Conservation (phyloP, 1,140 invertebrate species). For the Lanistes nyassanus region DNA sequence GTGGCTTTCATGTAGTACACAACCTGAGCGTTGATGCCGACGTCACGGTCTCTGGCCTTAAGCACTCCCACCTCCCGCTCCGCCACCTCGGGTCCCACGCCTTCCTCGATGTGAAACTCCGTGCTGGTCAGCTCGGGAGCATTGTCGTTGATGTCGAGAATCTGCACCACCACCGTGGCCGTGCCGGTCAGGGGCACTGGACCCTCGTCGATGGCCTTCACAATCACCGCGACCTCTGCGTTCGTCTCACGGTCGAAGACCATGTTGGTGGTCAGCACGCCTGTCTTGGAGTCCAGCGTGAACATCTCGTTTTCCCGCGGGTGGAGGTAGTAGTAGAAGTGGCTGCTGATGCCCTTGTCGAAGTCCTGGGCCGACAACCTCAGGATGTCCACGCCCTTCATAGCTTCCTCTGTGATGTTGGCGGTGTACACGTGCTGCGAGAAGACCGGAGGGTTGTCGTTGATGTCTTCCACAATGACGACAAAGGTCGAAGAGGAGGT, state of each 20-base stretch:
- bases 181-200: slow-evolving; percentile 80
- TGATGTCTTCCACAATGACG: slow-evolving; percentile 48
- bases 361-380: slow-evolving; percentile 46
- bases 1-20: slow-evolving; percentile 80
- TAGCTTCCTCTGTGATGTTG: slow-evolving; percentile 35
- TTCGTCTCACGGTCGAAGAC: slow-evolving; percentile 82
- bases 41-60: slow-evolving; percentile 88
- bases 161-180: slow-evolving; percentile 74
- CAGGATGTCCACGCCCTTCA: slow-evolving; percentile 26
- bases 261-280: slow-evolving; percentile 81
- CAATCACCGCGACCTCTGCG: slow-evolving; percentile 79
- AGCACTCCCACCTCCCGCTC: slow-evolving; percentile 77
- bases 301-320: slow-evolving; percentile 66
- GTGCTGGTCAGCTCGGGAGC: slow-evolving; percentile 34
- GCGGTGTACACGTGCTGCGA: slow-evolving; percentile 39
- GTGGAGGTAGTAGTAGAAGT: slow-evolving; percentile 53
- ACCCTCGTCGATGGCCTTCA: slow-evolving; percentile 83
- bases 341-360: slow-evolving; percentile 74
- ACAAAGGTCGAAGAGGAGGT: slow-evolving; percentile 33
- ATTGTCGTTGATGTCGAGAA: slow-evolving; percentile 55
- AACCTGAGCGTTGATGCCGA: slow-evolving; percentile 83
- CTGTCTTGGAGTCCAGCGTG: slow-evolving; percentile 79
- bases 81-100: slow-evolving; percentile 75
- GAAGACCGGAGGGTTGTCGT: slow-evolving; percentile 51
- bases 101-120: slow-evolving; percentile 73